Evolutionary conservation across 1,140 invertebrate genomes (phyloP), one percentile per base, ranked within the genome.

Genomic region (Lepidurus couesii): DNA sequence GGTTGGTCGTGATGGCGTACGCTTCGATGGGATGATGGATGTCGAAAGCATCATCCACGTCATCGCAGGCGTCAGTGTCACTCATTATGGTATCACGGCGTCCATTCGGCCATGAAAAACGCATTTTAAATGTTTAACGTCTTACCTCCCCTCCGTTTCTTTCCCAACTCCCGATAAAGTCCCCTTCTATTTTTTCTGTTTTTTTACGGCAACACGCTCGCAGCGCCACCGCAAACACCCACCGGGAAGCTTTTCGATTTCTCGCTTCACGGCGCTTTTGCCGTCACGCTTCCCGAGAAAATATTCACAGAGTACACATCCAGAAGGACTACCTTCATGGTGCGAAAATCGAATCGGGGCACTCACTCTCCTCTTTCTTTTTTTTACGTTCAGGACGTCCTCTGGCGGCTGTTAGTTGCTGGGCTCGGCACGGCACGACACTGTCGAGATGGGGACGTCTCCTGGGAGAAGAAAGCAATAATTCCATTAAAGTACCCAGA

Each of bases 401-500:
- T 65, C 53, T 9, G n/a, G 53, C 53, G 16, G 53, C 53, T 65
- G 53, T 65, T 65, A 21, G 53, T 21, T 65, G 53, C 21, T 21
- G 53, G 53, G 53, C 16, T n/a, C 53, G 34, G 34, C 34, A 26
- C 26, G 26, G 26, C 26, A 26, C 26, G 26, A 26, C 26, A 34
- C 34, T 34, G 34, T 34, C 13, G 53, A 21, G 53, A 65, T 21
- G 21, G 21, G 21, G 53, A 65, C 53, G 53, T 65, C 53, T 65
- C 53, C 53, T 65, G 53, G 53, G 53, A 65, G 53, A 65, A 65
- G 53, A 65, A 65, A 65, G 53, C 53, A 65, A 65, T 65, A 65
- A 65, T 65, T 65, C 53, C 53, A 65, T 65, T 65, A 65, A 65
- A 65, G 53, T 65, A 13, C 53, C 53, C 13, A 21, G 53, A 65